A percentile compares a stretch with the other conserved stretches of the same genome.
Conservation (phyloP, 2,113 vertebrate genomes). For the Xiphorhynchus elegans region DNA sequence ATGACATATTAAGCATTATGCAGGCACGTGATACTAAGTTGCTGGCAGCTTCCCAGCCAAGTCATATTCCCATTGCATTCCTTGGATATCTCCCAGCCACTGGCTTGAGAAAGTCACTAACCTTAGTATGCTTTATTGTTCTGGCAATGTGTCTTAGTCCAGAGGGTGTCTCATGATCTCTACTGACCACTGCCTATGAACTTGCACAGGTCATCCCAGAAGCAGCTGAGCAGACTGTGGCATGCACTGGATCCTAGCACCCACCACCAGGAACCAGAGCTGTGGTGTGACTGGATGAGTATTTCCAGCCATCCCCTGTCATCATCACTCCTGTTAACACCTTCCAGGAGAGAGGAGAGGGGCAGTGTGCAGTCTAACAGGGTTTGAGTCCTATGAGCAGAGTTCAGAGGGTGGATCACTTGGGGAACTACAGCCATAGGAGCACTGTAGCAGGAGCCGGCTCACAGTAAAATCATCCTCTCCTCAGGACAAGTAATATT, state of each 20-base stretch:
- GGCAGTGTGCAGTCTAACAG: neutral
- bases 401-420: neutral
- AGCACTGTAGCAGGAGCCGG: neutral
- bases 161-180: conserved; percentile 32
- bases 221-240: neutral
- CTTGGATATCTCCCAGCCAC: conserved; percentile 62
- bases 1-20: conserved; percentile 43
- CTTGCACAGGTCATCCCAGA: neutral
- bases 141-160: neutral
- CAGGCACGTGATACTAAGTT: conserved; percentile 43
- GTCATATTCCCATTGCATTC: conserved; percentile 65
- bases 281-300: rapidly evolving
- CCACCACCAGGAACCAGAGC: neutral
- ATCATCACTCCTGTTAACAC: neutral
- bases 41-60: conserved; percentile 50
- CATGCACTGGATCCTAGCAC: neutral
- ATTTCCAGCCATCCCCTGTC: neutral
- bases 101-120: conserved; percentile 65
- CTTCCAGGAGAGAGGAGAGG: neutral
- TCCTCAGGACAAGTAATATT: neutral
- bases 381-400: neutral
- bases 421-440: neutral
- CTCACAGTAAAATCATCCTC: neutral
- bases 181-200: neutral
- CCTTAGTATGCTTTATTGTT: conserved; percentile 49